Percentiles rank a stretch among this genome's conserved stretches.
phyloP scores from a whole-genome alignment of 2,113 vertebrate species.

The Pionites leucogaster region DNA sequence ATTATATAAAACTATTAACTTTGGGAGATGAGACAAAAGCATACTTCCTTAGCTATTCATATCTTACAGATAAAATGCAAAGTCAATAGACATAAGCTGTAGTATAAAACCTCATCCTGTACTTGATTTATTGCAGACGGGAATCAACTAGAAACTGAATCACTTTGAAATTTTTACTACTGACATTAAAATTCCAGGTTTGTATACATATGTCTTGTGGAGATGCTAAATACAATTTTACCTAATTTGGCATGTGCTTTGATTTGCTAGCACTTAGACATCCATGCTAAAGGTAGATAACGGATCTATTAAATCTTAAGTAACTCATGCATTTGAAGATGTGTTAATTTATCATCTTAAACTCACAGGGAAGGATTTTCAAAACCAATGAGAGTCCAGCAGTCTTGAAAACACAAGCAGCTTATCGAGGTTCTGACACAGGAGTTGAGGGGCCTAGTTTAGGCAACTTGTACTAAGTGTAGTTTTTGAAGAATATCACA shows the following conservation, averaged over 20 bases:
- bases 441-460: background rate
- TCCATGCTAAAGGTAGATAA: slow-evolving; percentile 11
- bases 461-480: background rate
- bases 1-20: too few relatives aligned
- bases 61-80: slow-evolving; percentile 80
- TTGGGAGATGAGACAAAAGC: slow-evolving; percentile 73
- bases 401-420: background rate
- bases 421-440: background rate
- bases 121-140: slow-evolving; percentile 89
- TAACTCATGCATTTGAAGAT: slow-evolving; percentile 8
- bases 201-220: slow-evolving; percentile 45
- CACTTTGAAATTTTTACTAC: slow-evolving; percentile 78
- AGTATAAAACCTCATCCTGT: slow-evolving; percentile 82
- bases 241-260: slow-evolving; percentile 40
- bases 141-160: slow-evolving; percentile 80
- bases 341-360: slow-evolving; percentile 15
- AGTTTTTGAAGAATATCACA: background rate
- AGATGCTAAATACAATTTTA: slow-evolving; percentile 60
- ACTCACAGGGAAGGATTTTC: background rate
- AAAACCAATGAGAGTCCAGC: background rate
- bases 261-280: slow-evolving; percentile 12
- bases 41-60: slow-evolving; percentile 74
- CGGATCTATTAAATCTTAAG: slow-evolving; percentile 20
- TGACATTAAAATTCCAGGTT: slow-evolving; percentile 80
- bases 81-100: slow-evolving; percentile 81